Conservation (phyloP, 2,888 invertebrate species). For the Drosophila neonasuta region DNA sequence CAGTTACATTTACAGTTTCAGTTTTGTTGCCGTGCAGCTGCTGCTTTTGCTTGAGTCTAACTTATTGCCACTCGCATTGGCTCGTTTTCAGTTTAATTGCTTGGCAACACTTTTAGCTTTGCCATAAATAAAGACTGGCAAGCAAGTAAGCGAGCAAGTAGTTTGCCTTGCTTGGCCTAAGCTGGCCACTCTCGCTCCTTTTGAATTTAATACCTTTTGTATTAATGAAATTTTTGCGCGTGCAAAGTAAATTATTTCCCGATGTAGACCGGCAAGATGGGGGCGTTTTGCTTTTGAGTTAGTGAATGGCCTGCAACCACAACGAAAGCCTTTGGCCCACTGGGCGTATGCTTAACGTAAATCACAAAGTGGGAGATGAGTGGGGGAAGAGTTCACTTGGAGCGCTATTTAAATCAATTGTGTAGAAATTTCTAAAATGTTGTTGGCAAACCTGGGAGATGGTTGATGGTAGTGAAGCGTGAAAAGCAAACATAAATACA, state of each 20-base stretch:
- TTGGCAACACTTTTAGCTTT: slow-evolving; percentile 38
- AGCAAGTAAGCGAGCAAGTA: slow-evolving; percentile 24
- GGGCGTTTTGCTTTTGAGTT: slow-evolving; percentile 18
- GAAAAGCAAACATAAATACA: slow-evolving; percentile 75
- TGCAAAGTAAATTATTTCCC: slow-evolving; percentile 49
- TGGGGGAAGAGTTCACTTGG: slow-evolving; percentile 35
- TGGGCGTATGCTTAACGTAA: slow-evolving; percentile 52
- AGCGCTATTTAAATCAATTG: slow-evolving; percentile 74
- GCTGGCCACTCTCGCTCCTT: neutral
- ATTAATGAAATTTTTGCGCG: slow-evolving; percentile 66
- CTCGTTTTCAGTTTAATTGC: slow-evolving; percentile 44
- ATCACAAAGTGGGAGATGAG: slow-evolving; percentile 23
- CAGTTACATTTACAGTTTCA: no score
- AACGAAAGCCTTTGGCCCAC: slow-evolving; percentile 7
- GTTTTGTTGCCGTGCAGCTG: slow-evolving; percentile 9
- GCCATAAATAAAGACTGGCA: slow-evolving; percentile 33
- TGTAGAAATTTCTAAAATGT: slow-evolving; percentile 65
- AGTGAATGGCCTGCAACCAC: neutral
- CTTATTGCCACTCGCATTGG: slow-evolving; percentile 33
- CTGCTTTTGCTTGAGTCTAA: slow-evolving; percentile 15
- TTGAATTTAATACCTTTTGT: slow-evolving; percentile 58
- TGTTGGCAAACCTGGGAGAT: slow-evolving; percentile 38
- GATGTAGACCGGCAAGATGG: slow-evolving; percentile 21
- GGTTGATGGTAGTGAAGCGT: slow-evolving; percentile 57
- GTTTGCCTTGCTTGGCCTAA: neutral